Percentiles rank a stretch among this genome's conserved stretches.
These are phyloP conservation scores for Mesopsocus fuscifrons DNA, from an alignment of 2,888 invertebrate genomes.

Conservation along the genomic window DNA sequence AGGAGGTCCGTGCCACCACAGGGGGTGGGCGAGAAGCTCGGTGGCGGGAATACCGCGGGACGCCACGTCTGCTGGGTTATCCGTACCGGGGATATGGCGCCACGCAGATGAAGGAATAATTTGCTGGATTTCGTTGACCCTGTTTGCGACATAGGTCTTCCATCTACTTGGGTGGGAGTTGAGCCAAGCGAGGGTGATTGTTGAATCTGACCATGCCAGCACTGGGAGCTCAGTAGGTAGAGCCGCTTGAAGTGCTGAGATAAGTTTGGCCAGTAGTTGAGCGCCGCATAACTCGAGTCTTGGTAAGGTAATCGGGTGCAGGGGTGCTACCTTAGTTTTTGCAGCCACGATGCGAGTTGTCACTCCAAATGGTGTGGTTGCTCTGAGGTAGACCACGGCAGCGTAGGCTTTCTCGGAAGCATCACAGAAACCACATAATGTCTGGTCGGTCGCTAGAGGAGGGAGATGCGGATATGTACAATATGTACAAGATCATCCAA, in stretches of 20 bases:
- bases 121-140: constrained; percentile 17
- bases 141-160: constrained; percentile 18
- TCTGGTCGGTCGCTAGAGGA: too few relatives aligned
- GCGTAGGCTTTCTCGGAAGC: constrained; percentile 16
- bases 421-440: constrained; percentile 17
- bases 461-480: too few relatives aligned
- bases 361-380: not conserved
- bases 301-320: not conserved
- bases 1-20: too few relatives aligned
- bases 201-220: constrained; percentile 10
- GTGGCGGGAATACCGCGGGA: too few relatives aligned
- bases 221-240: too few relatives aligned
- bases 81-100: too few relatives aligned
- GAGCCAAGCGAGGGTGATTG: constrained; percentile 9
- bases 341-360: constrained; percentile 1
- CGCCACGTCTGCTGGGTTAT: too few relatives aligned
- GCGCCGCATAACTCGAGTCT: constrained; percentile 8
- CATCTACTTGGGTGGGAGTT: constrained; percentile 14
- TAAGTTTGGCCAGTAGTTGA: constrained; percentile 6
- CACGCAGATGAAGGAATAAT: too few relatives aligned
- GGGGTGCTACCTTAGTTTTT: not conserved
- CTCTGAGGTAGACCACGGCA: constrained; percentile 14
- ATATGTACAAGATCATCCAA: too few relatives aligned
- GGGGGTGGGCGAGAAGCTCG: too few relatives aligned
- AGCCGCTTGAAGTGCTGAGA: too few relatives aligned